Base-by-base conservation (phyloP, 2,113 vertebrate genomes). In the Capra hircus region DNA sequence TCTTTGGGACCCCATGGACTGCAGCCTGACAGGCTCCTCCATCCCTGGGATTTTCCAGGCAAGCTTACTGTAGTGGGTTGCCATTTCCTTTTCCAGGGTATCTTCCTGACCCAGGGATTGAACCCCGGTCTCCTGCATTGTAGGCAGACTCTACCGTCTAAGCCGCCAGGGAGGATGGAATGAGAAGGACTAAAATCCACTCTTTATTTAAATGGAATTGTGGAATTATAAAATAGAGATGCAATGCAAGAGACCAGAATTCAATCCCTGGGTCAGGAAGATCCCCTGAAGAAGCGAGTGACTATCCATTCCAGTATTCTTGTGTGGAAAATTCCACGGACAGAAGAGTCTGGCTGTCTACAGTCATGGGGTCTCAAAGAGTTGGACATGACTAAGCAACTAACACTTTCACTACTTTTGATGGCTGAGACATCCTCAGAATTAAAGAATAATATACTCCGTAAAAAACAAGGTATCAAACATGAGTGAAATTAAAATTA, bases 111-210 rank as follows among this genome's bases (percentile, higher is more conserved):
- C 10, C 67, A 40, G 67, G 10, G 10, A 71, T 12, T 71, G 67
- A 23, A 71, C 19, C n/a, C 2, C 0, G 2, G n/a, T 71, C 19
- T 71, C 67, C 67, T 12, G 67, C 10, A 71, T 40, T 2, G 5
- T 40, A 71, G 10, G n/a, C 67, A 71, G 67, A 40, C n/a, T 71
- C 5, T 71, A 71, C n/a, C 19, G 23, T 71, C 5, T 40, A 71
- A 71, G n/a, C 67, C n/a, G 12, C 67, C 19, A 40, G 10, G 67
- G 19, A 71, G 67, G 67, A 71, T 6, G 94, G 55, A 55, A 88
- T 36, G 13, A 91, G 30, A 94, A 82, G 30, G 30, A 53, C 36
- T 52, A 53, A 40, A 7, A 45, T 48, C 36, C 48, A 82, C 17
- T 52, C 30, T 81, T 81, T 81, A 33, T 81, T 52, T 52, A 82